A percentile compares a stretch with the other conserved stretches of the same genome.
phyloP scores from a whole-genome alignment of 2,888 invertebrate genomes.

The Nomada hirtipes region DNA sequence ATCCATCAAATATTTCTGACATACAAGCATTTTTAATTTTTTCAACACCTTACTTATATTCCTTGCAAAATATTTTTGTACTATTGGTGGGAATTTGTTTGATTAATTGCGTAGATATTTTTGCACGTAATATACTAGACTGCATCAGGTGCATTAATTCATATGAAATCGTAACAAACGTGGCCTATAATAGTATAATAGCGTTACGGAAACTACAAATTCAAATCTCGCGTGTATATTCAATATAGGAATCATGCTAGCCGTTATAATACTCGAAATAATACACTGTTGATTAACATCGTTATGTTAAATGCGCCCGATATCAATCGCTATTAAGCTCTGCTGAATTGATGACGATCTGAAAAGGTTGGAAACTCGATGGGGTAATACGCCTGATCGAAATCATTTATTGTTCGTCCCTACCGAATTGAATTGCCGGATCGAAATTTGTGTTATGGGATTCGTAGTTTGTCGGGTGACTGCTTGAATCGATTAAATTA shows the following conservation, averaged over 20 bases:
- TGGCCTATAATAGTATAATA: too few species aligned
- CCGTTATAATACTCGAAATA: background rate
- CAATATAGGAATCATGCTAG: background rate
- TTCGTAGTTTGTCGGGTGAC: conserved; percentile 6
- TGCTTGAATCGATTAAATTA: background rate
- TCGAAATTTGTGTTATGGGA: conserved; percentile 1
- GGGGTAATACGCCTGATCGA: conserved; percentile 21
- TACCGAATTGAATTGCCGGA: conserved; percentile 10
- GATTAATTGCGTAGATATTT: background rate
- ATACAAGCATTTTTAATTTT: too few species aligned
- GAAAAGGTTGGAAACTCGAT: conserved; percentile 1
- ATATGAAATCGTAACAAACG: background rate
- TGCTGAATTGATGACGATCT: conserved; percentile 8
- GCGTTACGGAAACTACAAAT: background rate
- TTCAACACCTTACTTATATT: too few species aligned
- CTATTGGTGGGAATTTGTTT: background rate
- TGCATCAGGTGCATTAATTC: too few species aligned
- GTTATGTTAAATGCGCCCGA: background rate
- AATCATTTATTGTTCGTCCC: conserved; percentile 19
- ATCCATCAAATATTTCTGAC: too few species aligned
- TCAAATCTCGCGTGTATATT: background rate
- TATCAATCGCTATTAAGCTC: conserved; percentile 15
- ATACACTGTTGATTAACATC: background rate
- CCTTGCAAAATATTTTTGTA: too few species aligned
- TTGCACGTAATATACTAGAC: background rate